These are phyloP conservation scores for Baryphthengus martii DNA, from an alignment of 2,113 vertebrate genomes.

Conservation along the genomic window DNA sequence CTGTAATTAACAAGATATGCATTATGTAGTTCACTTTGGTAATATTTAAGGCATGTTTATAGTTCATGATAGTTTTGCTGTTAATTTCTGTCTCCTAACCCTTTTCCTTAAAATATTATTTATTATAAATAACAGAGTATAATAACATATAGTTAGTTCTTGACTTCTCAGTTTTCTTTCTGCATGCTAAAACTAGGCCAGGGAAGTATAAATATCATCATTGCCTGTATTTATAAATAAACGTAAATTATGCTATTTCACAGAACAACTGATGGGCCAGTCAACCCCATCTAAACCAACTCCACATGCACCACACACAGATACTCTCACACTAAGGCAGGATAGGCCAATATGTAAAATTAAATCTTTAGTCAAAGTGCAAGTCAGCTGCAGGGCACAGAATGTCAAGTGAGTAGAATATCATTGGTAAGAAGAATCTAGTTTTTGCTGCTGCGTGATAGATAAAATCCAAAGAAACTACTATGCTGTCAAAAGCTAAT, in stretches of 20 bases:
- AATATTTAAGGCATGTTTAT: neutral
- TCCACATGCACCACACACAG: fast-evolving
- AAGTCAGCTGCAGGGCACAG: neutral
- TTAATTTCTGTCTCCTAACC: neutral
- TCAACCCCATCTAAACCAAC: neutral
- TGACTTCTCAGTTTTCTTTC: neutral
- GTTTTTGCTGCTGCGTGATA: neutral
- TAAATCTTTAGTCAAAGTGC: neutral
- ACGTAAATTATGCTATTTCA: neutral
- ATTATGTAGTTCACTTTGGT: neutral
- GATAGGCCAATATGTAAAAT: neutral
- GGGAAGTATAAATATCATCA: neutral
- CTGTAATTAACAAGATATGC: neutral
- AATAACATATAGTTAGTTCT: neutral
- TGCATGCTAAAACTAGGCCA: neutral
- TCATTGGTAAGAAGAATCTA: neutral
- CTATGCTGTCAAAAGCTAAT: neutral
- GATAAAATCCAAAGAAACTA: neutral
- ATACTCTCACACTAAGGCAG: neutral
- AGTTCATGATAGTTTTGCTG: neutral
- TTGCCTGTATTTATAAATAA: neutral
- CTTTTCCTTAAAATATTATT: neutral
- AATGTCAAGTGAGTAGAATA: neutral
- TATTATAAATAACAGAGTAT: neutral
- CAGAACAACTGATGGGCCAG: neutral